Evolutionary conservation across 2,797 vertebrate species (phyloP), one percentile per base, ranked within the genome.

Genomic region (Borostomias antarcticus): DNA sequence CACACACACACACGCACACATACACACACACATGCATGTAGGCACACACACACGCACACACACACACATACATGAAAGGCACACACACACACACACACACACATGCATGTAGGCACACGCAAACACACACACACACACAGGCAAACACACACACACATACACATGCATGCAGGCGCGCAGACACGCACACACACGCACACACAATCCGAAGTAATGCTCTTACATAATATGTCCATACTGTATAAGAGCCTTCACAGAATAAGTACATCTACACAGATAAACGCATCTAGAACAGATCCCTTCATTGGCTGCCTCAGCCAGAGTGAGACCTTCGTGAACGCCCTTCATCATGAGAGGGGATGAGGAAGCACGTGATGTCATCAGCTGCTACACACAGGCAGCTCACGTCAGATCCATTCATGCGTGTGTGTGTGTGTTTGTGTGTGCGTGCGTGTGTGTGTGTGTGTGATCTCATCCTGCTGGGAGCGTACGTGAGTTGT

Each of bases 301-400:
- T n/a, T n/a, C n/a, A n/a, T n/a, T n/a, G n/a, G n/a, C n/a, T n/a
- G n/a, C n/a, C n/a, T n/a, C n/a, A n/a, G n/a, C n/a, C n/a, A n/a
- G n/a, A n/a, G n/a, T n/a, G n/a, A n/a, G n/a, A n/a, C n/a, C n/a
- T n/a, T n/a, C n/a, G n/a, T n/a, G n/a, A n/a, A n/a, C n/a, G n/a
- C n/a, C n/a, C n/a, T n/a, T n/a, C n/a, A n/a, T n/a, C n/a, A n/a
- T n/a, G n/a, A n/a, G n/a, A n/a, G n/a, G n/a, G 66, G 77, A 75
- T 58, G 76, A 59, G 40, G 40, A 45, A 45, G 21, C 82, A 43
- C 58, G 79, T 91, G 88, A 92, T 82, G 85, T 88, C 84, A 89
- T 85, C 86, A 82, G 91, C 92, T 92, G 81, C 89, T 90, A 89
- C 89, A n/a, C 78, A 92, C 80, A 81, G 73, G 87, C 74, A 89